Evolutionary conservation across 1,140 invertebrate genomes (phyloP), one percentile per base, ranked within the genome.

Genomic region (Pseudomyrmex dendroicus): DNA sequence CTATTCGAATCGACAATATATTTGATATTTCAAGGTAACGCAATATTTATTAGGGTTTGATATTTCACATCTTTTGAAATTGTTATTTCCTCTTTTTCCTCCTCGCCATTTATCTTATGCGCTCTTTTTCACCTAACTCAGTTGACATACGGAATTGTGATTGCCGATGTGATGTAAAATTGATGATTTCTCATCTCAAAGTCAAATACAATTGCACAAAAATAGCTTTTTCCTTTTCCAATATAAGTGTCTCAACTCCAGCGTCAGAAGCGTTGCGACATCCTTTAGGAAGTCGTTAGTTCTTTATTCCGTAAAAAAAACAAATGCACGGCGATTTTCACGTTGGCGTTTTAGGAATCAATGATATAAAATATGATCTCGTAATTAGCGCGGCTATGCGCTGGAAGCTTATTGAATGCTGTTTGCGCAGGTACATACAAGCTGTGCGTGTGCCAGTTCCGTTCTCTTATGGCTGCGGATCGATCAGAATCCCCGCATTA

Each of bases 401-500:
- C 3, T 61, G 72, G 57, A 80, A 70, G 12, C n/a, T 35, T 7
- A 17, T 50, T 59, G 54, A 80, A 80, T 72, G 44, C n/a, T 46
- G 10, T n/a, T 20, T 61, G 25, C 17, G 22, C 8, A 22, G 48
- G 44, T 83, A n/a, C n/a, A 25, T 25, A 76, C 56, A 77, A 48
- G 62, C 22, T 1, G 20, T 20, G 5, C 3, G 35, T 35, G 35
- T 35, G 35, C 5, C 35, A 35, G 35, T 2, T 3, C 25, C 35
- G 35, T 35, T 35, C 35, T 35, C 35, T 35, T 7, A 35, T 7
- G 35, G 2, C n/a, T 44, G 46, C 10, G 48, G 57, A 76, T 88
- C 76, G 83, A 89, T 88, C 86, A 62, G 35, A 52, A 87, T 77
- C 67, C 56, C 61, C 73, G 56, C 86, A 88, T 88, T 85, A 83